phyloP scores from a whole-genome alignment of 2,113 vertebrate species.

The Addax nasomaculatus region DNA sequence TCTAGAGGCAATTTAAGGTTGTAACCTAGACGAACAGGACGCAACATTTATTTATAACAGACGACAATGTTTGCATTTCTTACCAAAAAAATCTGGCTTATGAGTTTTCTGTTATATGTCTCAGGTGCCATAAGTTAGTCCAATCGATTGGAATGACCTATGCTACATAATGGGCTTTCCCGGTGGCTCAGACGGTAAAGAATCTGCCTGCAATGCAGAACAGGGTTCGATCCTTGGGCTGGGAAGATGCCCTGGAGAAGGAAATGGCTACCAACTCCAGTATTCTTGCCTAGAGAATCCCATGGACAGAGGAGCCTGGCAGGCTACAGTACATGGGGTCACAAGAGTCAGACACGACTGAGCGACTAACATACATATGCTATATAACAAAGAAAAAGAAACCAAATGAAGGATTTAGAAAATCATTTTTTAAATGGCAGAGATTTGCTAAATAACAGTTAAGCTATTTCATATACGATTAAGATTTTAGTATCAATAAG shows the following conservation, averaged over 20 bases:
- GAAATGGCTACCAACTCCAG: background rate
- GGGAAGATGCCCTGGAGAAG: background rate
- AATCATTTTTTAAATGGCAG: conserved; percentile 20
- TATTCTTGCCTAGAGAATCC: background rate
- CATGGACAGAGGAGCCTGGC: background rate
- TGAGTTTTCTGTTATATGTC: background rate
- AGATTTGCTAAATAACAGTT: background rate
- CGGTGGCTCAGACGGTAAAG: background rate
- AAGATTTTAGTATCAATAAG: conserved; percentile 28
- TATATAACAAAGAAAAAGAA: background rate
- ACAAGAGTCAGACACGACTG: background rate
- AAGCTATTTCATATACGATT: conserved; percentile 30
- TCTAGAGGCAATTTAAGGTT: conserved; percentile 15
- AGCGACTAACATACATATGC: background rate
- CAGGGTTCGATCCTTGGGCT: background rate
- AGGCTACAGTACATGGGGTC: background rate
- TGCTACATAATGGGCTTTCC: background rate
- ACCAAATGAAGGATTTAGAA: background rate
- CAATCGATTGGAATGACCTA: background rate
- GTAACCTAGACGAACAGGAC: background rate
- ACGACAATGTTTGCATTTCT: background rate
- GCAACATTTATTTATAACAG: background rate
- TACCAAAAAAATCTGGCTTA: conserved; percentile 34
- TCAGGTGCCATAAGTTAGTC: background rate
- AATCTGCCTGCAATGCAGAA: background rate